Evolutionary conservation across 2,888 invertebrate species (phyloP).

Genomic region (Drosophila lacicola): DNA sequence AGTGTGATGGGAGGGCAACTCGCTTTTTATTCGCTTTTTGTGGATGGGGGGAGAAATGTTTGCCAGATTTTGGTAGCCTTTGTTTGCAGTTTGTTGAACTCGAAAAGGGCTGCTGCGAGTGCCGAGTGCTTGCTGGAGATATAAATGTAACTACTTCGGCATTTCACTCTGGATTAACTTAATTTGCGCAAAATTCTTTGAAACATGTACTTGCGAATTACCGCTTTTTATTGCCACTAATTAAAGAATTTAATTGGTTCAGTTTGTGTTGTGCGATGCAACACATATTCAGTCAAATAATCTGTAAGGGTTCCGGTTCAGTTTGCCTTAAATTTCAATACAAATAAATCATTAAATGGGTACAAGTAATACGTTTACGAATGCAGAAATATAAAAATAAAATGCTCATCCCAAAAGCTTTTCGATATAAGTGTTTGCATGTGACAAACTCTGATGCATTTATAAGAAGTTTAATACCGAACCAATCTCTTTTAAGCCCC

Average conservation of each 20-base stretch:
- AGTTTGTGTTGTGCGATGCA: too few species aligned
- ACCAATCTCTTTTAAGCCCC: background rate
- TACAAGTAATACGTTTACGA: background rate
- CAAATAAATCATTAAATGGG: background rate
- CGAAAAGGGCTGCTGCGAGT: background rate
- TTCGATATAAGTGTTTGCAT: too few species aligned
- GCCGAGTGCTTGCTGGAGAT: background rate
- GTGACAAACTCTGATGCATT: too few species aligned
- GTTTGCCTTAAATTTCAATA: background rate
- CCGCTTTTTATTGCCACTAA: background rate
- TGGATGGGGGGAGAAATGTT: slow-evolving; percentile 18
- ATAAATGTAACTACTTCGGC: slow-evolving; percentile 16
- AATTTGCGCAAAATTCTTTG: slow-evolving; percentile 3
- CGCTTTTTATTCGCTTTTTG: slow-evolving; percentile 7
- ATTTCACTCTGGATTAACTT: slow-evolving; percentile 15
- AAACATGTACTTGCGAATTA: background rate
- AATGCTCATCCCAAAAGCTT: too few species aligned
- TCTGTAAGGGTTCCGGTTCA: background rate
- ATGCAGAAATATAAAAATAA: too few species aligned
- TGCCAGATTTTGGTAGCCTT: slow-evolving; percentile 34
- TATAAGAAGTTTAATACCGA: too few species aligned
- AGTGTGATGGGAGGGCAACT: slow-evolving; percentile 12
- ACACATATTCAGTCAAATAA: background rate
- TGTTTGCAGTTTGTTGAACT: slow-evolving; percentile 61
- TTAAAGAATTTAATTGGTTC: slow-evolving; percentile 5